Base-by-base conservation (phyloP, 2,888 invertebrate species). In the Dione juno region DNA sequence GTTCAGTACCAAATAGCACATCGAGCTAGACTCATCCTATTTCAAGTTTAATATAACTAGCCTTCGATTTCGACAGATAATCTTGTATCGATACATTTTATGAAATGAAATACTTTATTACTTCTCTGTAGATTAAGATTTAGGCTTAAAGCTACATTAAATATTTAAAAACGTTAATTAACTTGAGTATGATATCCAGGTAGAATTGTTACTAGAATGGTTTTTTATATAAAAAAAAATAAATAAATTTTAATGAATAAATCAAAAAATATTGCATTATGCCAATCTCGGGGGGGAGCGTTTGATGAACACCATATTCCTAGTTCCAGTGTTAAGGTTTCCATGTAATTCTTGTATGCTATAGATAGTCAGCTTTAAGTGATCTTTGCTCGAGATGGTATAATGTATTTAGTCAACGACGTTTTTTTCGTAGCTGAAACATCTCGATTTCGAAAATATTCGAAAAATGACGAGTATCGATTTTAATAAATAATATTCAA, bases 131-230 rank as follows among this genome's bases (percentile, higher is more conserved):
- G 88, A 77, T 72, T 90, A 91, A 90, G 90, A 81, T 19, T 73
- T 91, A 91, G 91, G 88, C 89, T 89, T 90, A 89, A 90, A 86
- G 89, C 88, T 89, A 89, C 82, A 86, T 87, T 85, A 88, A 85
- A 83, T 81, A 70, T 79, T 81, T 82, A 87, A 88, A 84, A 85
- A 80, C 88, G 88, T 90, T 91, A 90, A 89, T 84, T 88, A 89
- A 75, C 75, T 78, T 75, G 75, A 88, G 85, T 90, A 90, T 79
- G 80, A 84, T 87, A 92, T 89, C 86, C 90, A 83, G 84, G 92
- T 92, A 93, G 92, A 88, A 81, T 93, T 93, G 93, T 93, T 93
- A 93, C 84, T 93, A 92, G 90, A 89, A 86, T 90, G 90, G 87
- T 90, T 92, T 57, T 92, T 92, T 92, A 85, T 87, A 88, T 82